Evolutionary conservation across 1,140 invertebrate species (phyloP).

Genomic region (Sweltsa coloradensis): DNA sequence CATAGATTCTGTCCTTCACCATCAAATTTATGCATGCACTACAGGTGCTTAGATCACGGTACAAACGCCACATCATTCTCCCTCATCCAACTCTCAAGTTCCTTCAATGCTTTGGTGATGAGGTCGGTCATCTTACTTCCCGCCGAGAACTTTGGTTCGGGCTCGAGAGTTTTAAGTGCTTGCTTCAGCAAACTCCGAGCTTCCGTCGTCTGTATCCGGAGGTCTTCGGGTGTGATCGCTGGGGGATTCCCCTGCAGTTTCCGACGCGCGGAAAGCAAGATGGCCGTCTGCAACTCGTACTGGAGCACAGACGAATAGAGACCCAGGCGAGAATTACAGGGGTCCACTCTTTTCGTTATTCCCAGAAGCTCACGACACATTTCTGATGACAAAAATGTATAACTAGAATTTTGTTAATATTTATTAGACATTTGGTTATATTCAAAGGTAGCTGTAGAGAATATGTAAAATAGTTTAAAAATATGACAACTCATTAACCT

Average conservation of each 20-base stretch:
- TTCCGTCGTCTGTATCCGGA: conserved; percentile 22
- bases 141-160: conserved; percentile 35
- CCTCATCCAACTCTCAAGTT: conserved; percentile 3
- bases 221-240: conserved; percentile 1
- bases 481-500: too few relatives aligned
- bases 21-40: too few relatives aligned
- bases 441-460: too few relatives aligned
- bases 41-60: too few relatives aligned
- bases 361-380: conserved; percentile 53
- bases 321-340: conserved; percentile 48
- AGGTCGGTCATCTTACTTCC: conserved; percentile 24
- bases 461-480: too few relatives aligned
- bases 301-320: conserved; percentile 58
- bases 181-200: conserved; percentile 28
- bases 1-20: too few relatives aligned
- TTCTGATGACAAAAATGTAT: too few relatives aligned
- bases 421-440: too few relatives aligned
- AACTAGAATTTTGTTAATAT: too few relatives aligned
- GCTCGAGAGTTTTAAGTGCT: conserved; percentile 32
- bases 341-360: conserved; percentile 51
- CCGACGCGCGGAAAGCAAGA: conserved; percentile 37
- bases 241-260: conserved; percentile 22
- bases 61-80: background rate
- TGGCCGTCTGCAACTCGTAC: conserved; percentile 48
- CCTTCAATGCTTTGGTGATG: background rate